phyloP scores from a whole-genome alignment of 2,888 invertebrate species.

The Euplagia quadripunctaria region DNA sequence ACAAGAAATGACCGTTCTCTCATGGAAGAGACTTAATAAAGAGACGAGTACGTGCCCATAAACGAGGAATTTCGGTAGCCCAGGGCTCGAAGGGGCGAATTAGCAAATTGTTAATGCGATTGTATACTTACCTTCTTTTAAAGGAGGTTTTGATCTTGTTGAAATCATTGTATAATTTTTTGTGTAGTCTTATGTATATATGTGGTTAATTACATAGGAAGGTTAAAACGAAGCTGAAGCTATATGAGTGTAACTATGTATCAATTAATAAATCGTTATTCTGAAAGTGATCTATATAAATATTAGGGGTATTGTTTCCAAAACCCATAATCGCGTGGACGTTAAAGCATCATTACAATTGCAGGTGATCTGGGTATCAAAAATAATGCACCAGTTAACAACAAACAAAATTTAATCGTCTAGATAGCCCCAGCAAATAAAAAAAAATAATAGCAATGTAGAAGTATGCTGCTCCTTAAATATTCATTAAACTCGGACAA shows the following conservation, averaged over 20 bases:
- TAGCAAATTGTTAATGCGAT: constrained; percentile 52
- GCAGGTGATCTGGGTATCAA: too few species aligned
- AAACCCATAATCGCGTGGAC: too few species aligned
- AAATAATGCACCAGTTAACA: constrained; percentile 37
- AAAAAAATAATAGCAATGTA: constrained; percentile 49
- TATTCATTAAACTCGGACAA: constrained; percentile 78
- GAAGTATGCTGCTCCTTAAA: constrained; percentile 67
- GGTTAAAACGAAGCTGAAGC: not conserved
- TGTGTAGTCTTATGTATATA: not conserved
- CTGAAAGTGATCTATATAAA: not conserved
- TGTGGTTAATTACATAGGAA: not conserved
- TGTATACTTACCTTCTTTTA: constrained; percentile 25
- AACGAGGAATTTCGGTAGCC: constrained; percentile 81
- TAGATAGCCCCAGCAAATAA: too few species aligned
- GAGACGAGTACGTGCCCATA: constrained; percentile 62
- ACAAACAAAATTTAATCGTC: constrained; percentile 15
- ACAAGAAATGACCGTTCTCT: constrained; percentile 39
- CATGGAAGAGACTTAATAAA: constrained; percentile 61
- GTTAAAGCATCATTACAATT: too few species aligned
- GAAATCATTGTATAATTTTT: constrained; percentile 5
- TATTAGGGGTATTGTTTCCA: too few species aligned
- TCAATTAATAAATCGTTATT: not conserved
- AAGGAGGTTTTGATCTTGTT: constrained; percentile 21
- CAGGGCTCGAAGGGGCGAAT: constrained; percentile 70
- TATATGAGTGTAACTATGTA: not conserved